These are phyloP conservation scores for Matsumyia berberina DNA, from an alignment of 2,888 invertebrate species.

Conservation along the genomic window DNA sequence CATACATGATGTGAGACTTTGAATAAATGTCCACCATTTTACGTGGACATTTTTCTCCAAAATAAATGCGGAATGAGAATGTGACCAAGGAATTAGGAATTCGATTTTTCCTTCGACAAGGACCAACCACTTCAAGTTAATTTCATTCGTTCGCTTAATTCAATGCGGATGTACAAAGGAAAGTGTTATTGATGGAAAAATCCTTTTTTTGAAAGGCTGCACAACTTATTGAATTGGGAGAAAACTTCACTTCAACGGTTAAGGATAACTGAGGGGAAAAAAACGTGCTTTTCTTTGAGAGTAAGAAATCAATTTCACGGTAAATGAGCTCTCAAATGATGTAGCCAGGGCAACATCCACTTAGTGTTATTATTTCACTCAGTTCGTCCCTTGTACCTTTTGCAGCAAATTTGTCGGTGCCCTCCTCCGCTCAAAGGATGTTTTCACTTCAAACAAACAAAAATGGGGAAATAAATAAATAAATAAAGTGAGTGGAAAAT, in stretches of 20 bases:
- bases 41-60: slow-evolving; percentile 18
- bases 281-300: not conserved
- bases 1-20: slow-evolving; percentile 7
- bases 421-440: slow-evolving; percentile 28
- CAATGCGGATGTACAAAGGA: slow-evolving; percentile 21
- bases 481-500: not conserved
- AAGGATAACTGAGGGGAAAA: not conserved
- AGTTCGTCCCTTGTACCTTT: slow-evolving; percentile 21
- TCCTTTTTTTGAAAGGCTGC: not conserved
- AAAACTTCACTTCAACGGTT: not conserved
- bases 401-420: slow-evolving; percentile 18
- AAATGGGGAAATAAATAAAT: not conserved
- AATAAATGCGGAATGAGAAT: no score
- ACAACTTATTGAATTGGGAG: not conserved
- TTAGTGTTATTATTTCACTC: slow-evolving; percentile 18
- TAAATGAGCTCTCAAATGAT: slow-evolving; percentile 39
- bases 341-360: slow-evolving; percentile 24
- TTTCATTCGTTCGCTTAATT: slow-evolving; percentile 27
- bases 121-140: slow-evolving; percentile 1
- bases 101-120: no score
- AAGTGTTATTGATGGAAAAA: slow-evolving; percentile 46
- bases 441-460: not conserved
- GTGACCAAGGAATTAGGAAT: no score
- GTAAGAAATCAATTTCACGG: slow-evolving; percentile 52
- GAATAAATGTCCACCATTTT: slow-evolving; percentile 29